Conservation (phyloP, 1,140 invertebrate genomes). For the Drosophila miranda region DNA sequence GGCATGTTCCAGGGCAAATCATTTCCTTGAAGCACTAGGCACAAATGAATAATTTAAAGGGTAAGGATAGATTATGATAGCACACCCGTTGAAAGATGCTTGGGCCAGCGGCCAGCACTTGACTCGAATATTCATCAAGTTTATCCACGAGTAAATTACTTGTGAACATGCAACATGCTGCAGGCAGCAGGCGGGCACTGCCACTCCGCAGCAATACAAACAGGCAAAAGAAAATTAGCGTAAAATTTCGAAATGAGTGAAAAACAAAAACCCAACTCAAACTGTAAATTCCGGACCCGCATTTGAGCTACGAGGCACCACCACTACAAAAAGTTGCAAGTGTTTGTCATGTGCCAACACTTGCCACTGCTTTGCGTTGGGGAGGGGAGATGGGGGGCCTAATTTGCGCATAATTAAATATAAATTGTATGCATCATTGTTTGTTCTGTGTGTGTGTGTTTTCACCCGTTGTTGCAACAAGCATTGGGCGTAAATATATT, state of each 20-base stretch:
- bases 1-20: constrained; percentile 28
- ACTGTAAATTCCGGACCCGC: constrained; percentile 28
- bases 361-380: constrained; percentile 60
- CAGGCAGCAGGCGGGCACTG: constrained; percentile 5
- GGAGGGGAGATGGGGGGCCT: constrained; percentile 32
- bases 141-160: constrained; percentile 30
- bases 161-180: constrained; percentile 41
- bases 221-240: constrained; percentile 40
- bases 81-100: constrained; percentile 13
- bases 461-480: constrained; percentile 49
- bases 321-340: constrained; percentile 69
- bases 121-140: constrained; percentile 46
- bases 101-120: constrained; percentile 7
- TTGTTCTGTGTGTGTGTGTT: constrained; percentile 53
- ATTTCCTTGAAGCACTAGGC: constrained; percentile 28
- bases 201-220: constrained; percentile 20
- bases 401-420: constrained; percentile 81
- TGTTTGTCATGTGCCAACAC: constrained; percentile 80
- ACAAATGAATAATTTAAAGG: constrained; percentile 47
- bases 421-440: constrained; percentile 75
- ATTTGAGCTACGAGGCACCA: constrained; percentile 25
- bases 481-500: constrained; percentile 80
- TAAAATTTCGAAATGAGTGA: constrained; percentile 38
- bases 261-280: constrained; percentile 42
- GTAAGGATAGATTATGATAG: constrained; percentile 34